Evolutionary conservation across 2,113 vertebrate species (phyloP), one percentile per base, ranked within the genome.

Genomic region (Anser brachyrhynchus): DNA sequence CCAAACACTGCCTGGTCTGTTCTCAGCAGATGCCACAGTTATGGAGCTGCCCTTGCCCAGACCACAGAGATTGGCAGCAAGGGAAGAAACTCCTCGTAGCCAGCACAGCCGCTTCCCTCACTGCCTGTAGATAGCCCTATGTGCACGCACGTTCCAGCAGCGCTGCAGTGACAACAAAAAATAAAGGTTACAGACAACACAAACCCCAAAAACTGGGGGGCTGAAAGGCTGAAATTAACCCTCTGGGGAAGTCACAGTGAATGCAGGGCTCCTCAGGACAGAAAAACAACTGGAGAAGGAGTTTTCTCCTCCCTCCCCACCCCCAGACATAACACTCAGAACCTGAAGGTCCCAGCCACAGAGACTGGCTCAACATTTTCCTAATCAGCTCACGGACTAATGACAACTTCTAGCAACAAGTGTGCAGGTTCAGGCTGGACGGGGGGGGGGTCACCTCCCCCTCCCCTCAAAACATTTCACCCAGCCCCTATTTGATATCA

Each of bases 401-500:
- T 11, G 43, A 84, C 61, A 84, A 37, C 81, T 61, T 93, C 49
- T 65, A 82, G 81, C 93, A 95, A 89, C 19, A 73, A 78, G 70
- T 25, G 2, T 29, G 37, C 18, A 76, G 79, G 13, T 71, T 67
- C 20, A 57, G 49, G 65, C 67, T 73, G 74, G 52, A 84, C 37
- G 8, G 29, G 8, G 23, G 11, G 66, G 66, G 18, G 55, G 84
- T 51, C 31, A 46, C 44, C 54, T 82, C 70, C 26, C 52, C 88
- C 89, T 84, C 62, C 73, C 80, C 92, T 89, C 89, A 11, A 92
- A 86, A 52, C 76, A 65, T 62, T 41, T 83, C 75, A 37, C 77
- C 89, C 93, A 93, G 92, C 84, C 93, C 95, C 77, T 84, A 87
- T 94, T 95, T 89, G 82, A 89, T 92, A 80, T 92, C 81, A 29